Conservation (phyloP, 2,888 invertebrate genomes). For the Idaea dimidiata region DNA sequence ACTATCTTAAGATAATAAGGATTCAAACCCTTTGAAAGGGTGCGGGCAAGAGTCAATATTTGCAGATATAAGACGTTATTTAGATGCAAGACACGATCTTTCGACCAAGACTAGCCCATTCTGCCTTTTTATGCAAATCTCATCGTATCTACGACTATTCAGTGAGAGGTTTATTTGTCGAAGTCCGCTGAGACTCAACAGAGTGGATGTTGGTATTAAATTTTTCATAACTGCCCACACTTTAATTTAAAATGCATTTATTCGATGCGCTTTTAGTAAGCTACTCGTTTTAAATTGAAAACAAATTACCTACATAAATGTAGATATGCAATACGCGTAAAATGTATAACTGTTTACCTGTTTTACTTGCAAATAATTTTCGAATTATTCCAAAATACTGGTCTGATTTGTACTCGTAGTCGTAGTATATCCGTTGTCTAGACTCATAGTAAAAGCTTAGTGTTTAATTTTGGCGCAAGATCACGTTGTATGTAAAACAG, state of each 20-base stretch:
- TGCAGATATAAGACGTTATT: slow-evolving; percentile 78
- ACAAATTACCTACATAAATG: slow-evolving; percentile 4
- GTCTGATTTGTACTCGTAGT: too few relatives aligned
- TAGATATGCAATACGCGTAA: too few relatives aligned
- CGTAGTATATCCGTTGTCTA: too few relatives aligned
- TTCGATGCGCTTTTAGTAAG: slow-evolving; percentile 32
- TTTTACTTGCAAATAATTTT: too few relatives aligned
- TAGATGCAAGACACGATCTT: slow-evolving; percentile 76
- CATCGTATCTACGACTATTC: slow-evolving; percentile 66
- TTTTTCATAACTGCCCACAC: slow-evolving; percentile 71
- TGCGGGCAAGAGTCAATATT: slow-evolving; percentile 75
- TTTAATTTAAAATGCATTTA: slow-evolving; percentile 50
- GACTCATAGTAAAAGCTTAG: too few relatives aligned
- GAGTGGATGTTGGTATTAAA: slow-evolving; percentile 62
- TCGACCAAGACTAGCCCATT: slow-evolving; percentile 56
- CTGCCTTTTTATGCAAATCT: slow-evolving; percentile 72
- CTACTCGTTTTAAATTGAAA: slow-evolving; percentile 34
- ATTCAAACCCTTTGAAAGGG: slow-evolving; percentile 68
- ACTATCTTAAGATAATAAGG: slow-evolving; percentile 70
- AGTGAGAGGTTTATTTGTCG: slow-evolving; percentile 70
- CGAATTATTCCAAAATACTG: too few relatives aligned
- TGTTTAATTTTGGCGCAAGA: too few relatives aligned
- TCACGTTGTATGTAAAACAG: too few relatives aligned
- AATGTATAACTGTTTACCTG: too few relatives aligned
- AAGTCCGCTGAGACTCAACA: slow-evolving; percentile 58